These are phyloP conservation scores for Drosophila ananassae DNA, from an alignment of 1,140 invertebrate genomes.

Conservation along the genomic window DNA sequence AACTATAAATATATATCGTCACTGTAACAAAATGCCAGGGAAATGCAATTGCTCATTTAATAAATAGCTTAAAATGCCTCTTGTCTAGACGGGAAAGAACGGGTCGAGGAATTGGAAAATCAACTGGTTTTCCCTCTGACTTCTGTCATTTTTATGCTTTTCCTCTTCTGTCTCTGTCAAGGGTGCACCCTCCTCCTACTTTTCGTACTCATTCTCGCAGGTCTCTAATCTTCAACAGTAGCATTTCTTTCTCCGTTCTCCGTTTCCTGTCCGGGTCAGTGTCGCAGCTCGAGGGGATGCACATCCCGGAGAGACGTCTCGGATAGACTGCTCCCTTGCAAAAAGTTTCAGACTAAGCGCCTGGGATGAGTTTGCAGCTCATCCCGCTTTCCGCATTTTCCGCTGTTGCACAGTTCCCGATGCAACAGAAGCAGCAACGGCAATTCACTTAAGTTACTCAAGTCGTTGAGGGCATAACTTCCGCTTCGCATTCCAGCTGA, in stretches of 20 bases:
- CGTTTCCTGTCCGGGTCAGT: constrained; percentile 40
- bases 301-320: background rate
- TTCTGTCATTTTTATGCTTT: constrained; percentile 42
- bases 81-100: constrained; percentile 5
- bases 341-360: constrained; percentile 15
- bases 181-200: background rate
- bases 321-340: background rate
- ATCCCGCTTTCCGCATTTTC: constrained; percentile 64
- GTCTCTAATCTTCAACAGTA: constrained; percentile 53
- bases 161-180: constrained; percentile 19
- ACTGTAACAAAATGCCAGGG: background rate
- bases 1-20: background rate
- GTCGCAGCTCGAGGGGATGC: constrained; percentile 29
- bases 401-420: constrained; percentile 23
- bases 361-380: constrained; percentile 7
- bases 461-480: constrained; percentile 79
- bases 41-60: constrained; percentile 34
- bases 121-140: constrained; percentile 36
- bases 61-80: constrained; percentile 42
- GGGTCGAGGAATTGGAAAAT: constrained; percentile 1
- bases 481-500: constrained; percentile 42
- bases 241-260: constrained; percentile 6
- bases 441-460: constrained; percentile 81
- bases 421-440: constrained; percentile 32
- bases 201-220: constrained; percentile 27